Base-by-base conservation (phyloP, 2,113 vertebrate genomes). In the Cyprinodon brontotheroides region DNA sequence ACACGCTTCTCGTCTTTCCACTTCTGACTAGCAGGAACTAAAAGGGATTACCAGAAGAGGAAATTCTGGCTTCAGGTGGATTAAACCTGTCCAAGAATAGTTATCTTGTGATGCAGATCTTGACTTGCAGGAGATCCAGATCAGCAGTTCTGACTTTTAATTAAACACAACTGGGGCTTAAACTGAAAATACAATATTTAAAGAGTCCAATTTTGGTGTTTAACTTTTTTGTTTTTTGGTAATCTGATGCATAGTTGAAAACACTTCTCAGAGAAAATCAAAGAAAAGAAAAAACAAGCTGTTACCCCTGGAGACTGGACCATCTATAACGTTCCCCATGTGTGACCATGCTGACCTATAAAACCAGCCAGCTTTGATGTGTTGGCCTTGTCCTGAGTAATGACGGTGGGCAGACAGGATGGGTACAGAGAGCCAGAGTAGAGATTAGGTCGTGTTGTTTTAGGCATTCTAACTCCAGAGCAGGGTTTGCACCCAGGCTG, bases 381-480 rank as follows among this genome's bases (percentile, higher is more conserved):
- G 50, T 65, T 77, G 79, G 72, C 74, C 86, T 82, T 65, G 77
- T 89, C 86, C 80, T 20, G 79, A 80, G 73, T 80, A 85, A 89
- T 91, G 85, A 88, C 80, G 90, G 86, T 81, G 72, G 71, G 74
- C 86, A 81, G 85, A 89, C 90, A 74, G 75, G 74, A 81, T 39
- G 75, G 75, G 61, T 38, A 67, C 53, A 39, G 63, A 64, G 36
- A 70, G 71, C 84, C 90, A 87, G 61, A 67, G 66, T 74, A 60
- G 84, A 90, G 92, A 93, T 94, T 93, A 93, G 79, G 61, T 66
- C 22, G 1, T 87, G 89, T 88, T 93, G 86, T 83, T 73, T 89
- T 93, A 85, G 81, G n/a, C 0, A 41, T 72, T 78, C 76, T 65
- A 63, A 74, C 72, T 41, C 64, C 68, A 84, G 81, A 82, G 75